A percentile compares a stretch with the other conserved stretches of the same genome.
phyloP scores from a whole-genome alignment of 2,888 invertebrate species.

The Hyalella azteca region DNA sequence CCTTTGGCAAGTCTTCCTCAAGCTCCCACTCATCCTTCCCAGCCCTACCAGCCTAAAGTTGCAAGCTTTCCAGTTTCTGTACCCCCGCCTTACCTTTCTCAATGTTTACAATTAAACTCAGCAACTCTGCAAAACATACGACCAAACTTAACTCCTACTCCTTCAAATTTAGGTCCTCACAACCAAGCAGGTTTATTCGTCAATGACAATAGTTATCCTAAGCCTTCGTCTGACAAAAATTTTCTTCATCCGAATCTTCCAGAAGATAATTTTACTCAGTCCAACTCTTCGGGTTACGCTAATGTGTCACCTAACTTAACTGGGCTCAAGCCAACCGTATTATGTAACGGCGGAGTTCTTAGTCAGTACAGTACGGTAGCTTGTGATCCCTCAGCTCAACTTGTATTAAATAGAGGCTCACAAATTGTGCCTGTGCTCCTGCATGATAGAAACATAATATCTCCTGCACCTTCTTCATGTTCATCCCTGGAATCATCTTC shows the following conservation, averaged over 20 bases:
- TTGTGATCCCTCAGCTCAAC: slow-evolving; percentile 25
- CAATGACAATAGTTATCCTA: not conserved
- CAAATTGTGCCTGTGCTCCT: slow-evolving; percentile 28
- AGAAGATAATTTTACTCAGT: not conserved
- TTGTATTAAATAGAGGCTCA: slow-evolving; percentile 17
- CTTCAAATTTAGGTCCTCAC: not conserved
- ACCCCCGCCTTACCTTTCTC: not conserved
- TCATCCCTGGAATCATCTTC: slow-evolving; percentile 13
- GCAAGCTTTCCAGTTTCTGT: not conserved
- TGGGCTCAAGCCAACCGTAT: not conserved
- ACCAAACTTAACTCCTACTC: not conserved
- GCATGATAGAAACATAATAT: slow-evolving; percentile 21
- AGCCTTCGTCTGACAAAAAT: not conserved
- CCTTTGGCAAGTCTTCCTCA: slow-evolving; percentile 11
- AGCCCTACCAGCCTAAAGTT: not conserved
- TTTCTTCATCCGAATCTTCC: not conserved
- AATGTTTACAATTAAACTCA: not conserved
- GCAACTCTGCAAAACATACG: slow-evolving; percentile 1
- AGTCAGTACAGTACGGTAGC: slow-evolving; percentile 15
- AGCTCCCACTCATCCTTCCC: not conserved
- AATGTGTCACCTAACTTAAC: not conserved
- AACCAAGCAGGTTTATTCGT: not conserved
- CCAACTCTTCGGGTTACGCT: not conserved
- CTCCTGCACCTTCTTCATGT: slow-evolving; percentile 6
- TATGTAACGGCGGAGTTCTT: not conserved